Percentiles rank a stretch among this genome's conserved stretches.
Evolutionary conservation across 2,113 vertebrate genomes (phyloP).

Genomic region (Microcebus murinus): DNA sequence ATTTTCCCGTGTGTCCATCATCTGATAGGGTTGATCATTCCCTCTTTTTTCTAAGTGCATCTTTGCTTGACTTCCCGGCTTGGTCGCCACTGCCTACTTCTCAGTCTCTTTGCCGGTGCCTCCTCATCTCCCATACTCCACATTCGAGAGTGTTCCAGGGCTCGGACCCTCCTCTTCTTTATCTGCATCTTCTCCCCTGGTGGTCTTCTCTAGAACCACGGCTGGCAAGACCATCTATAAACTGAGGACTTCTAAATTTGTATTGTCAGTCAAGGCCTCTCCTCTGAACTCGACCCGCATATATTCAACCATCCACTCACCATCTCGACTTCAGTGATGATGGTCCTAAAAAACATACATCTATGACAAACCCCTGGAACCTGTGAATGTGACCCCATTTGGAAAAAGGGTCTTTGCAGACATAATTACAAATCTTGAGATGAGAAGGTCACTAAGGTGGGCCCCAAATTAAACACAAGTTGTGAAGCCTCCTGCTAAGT

Average conservation of each 20-base stretch:
- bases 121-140: not conserved
- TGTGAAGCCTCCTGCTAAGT: no score
- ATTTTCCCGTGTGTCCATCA: not conserved
- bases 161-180: not conserved
- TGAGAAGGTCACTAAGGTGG: not conserved
- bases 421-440: not conserved
- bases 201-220: not conserved
- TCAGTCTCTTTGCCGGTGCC: not conserved
- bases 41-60: not conserved
- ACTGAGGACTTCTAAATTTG: not conserved
- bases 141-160: not conserved
- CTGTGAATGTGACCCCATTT: not conserved
- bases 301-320: not conserved
- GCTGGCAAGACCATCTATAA: not conserved
- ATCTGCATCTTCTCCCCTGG: not conserved
- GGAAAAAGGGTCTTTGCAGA: not conserved
- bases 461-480: not conserved
- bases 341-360: not conserved
- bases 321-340: not conserved
- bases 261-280: not conserved
- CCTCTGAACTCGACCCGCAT: not conserved
- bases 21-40: not conserved
- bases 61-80: not conserved
- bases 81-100: not conserved
- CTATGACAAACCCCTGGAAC: not conserved